Base-by-base conservation (phyloP, 2,797 vertebrate species). In the Leuciscus waleckii region DNA sequence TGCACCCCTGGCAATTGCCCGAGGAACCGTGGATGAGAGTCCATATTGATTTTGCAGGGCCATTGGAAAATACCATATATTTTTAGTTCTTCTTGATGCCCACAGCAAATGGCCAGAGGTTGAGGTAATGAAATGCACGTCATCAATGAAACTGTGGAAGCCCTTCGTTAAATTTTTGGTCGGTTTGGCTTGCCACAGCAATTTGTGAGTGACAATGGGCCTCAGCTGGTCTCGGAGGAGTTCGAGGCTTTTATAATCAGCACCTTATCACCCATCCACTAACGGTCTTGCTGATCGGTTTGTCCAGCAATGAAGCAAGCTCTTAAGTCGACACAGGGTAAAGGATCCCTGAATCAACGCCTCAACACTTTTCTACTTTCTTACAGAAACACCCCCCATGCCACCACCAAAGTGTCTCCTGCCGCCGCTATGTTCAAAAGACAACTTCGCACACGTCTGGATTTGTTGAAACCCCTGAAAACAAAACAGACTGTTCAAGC, bases 171-270 rank as follows among this genome's bases (percentile, higher is more conserved):
- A 41, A 67, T 87, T 61, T 83, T 85, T 51, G 32, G 70, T n/a
- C 1, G 7, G 56, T 82, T 85, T 71, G 82, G 54, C 6, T 29
- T 86, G 2, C 79, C 23, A 77, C 37, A 70, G 21, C 70, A 81
- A 19, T 74, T 85, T 51, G 77, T 88, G 3, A 84, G 86, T 70
- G 84, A 85, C 51, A 88, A 85, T 54, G 16, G 76, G 23, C 37
- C 56, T 43, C 56, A 79, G 56, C 14, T 79, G 56, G 76, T 79
- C n/a, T 78, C 7, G 4, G 35, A 26, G 21, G 49, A 76, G 49
- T 76, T n/a, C 23, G 32, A 76, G 35, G 14, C 23, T 41, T 78
- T 78, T 54, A 26, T 63, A 23, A 78, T 78, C 76, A 63, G 14
- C 37, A 61, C 56, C 37, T 6, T 61, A 78, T 78, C 37, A 63